phyloP scores from a whole-genome alignment of 2,113 vertebrate species.

The Indri indri region DNA sequence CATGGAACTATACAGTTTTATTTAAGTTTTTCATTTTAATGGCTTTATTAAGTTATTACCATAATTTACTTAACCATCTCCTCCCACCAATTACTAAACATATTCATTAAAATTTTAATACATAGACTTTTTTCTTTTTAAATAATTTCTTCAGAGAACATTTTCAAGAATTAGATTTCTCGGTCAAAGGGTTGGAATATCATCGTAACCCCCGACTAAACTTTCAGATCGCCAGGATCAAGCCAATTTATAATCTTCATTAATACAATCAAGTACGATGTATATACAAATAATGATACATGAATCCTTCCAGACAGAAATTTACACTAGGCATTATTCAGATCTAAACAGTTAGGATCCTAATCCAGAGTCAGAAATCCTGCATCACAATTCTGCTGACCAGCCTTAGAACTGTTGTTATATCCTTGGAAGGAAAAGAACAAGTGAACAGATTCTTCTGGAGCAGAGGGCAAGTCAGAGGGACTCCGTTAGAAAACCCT shows the following conservation, averaged over 20 bases:
- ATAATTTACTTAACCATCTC: constrained; percentile 29
- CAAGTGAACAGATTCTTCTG: constrained; percentile 23
- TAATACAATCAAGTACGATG: constrained; percentile 1
- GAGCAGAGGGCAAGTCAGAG: constrained; percentile 38
- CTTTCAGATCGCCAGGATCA: constrained; percentile 14
- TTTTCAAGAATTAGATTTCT: constrained; percentile 49
- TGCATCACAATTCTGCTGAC: neutral
- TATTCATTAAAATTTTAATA: constrained; percentile 22
- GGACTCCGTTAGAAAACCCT: neutral
- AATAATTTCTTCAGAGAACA: constrained; percentile 34
- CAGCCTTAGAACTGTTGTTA: neutral
- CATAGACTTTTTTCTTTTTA: neutral
- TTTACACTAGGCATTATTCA: constrained; percentile 7
- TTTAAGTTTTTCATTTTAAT: constrained; percentile 7
- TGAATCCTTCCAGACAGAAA: constrained; percentile 16
- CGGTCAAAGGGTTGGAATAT: constrained; percentile 6
- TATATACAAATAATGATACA: neutral
- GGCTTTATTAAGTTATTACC: neutral
- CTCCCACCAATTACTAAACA: constrained; percentile 11
- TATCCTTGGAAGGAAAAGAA: constrained; percentile 41
- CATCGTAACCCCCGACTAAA: constrained; percentile 29
- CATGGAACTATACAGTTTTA: neutral
- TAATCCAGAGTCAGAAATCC: constrained; percentile 23
- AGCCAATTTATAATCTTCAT: constrained; percentile 27
- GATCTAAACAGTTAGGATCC: neutral